Percentiles rank a stretch among this genome's conserved stretches.
phyloP scores from a whole-genome alignment of 2,797 vertebrate genomes.

The Enteromius viviparus region DNA sequence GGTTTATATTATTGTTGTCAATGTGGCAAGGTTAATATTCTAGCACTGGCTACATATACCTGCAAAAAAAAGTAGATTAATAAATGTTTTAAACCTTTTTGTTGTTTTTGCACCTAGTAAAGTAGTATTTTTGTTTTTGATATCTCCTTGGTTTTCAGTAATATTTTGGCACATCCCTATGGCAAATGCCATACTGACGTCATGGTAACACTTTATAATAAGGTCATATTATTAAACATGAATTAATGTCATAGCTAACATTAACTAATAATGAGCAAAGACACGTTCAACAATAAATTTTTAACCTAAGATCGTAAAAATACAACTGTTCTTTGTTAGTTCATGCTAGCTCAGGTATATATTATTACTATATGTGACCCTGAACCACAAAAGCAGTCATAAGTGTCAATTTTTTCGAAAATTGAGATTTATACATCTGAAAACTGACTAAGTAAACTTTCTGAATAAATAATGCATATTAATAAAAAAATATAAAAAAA shows the following conservation, averaged over 20 bases:
- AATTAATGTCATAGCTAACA: not conserved
- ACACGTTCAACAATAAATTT: not conserved
- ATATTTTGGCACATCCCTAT: not conserved
- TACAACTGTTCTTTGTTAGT: not conserved
- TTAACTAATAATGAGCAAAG: not conserved
- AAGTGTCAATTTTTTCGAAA: too few species aligned
- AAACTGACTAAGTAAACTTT: too few species aligned
- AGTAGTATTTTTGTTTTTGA: not conserved
- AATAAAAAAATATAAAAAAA: too few species aligned
- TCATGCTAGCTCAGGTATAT: not conserved
- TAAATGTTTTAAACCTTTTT: not conserved
- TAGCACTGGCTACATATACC: slow-evolving; percentile 4
- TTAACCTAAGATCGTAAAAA: not conserved
- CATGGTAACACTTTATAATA: not conserved
- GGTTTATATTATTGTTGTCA: not conserved
- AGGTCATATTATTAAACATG: not conserved
- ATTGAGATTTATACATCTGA: too few species aligned
- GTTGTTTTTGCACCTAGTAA: not conserved
- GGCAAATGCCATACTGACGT: not conserved
- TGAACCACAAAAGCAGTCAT: too few species aligned
- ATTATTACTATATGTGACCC: not conserved
- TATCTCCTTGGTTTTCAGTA: not conserved
- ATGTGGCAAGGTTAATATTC: slow-evolving; percentile 7
- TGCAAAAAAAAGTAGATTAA: not conserved
- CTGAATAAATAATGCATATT: too few species aligned